phyloP scores from a whole-genome alignment of 2,113 vertebrate genomes.

The Tretioscincus oriximinensis region DNA sequence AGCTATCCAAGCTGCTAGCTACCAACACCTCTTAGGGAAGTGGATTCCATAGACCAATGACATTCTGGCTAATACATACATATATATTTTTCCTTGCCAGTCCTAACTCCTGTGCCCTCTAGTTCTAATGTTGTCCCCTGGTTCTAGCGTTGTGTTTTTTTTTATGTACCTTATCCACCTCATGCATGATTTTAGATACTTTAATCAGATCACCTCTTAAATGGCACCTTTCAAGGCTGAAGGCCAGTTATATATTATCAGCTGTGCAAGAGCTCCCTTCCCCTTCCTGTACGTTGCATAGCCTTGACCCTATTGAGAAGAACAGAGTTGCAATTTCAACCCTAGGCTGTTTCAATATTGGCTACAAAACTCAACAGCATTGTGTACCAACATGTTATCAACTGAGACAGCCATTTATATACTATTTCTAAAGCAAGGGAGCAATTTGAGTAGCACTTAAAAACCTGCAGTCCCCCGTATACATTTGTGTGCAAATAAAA shows the following conservation, averaged over 20 bases:
- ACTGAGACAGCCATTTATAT: background rate
- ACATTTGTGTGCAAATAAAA: background rate
- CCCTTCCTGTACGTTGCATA: conserved; percentile 23
- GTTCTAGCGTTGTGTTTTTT: too few relatives aligned
- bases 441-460: background rate
- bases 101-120: too few relatives aligned
- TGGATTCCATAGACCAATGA: too few relatives aligned
- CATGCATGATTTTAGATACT: too few relatives aligned
- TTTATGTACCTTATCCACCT: too few relatives aligned
- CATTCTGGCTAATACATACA: too few relatives aligned
- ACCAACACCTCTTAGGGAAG: too few relatives aligned
- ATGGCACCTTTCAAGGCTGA: background rate
- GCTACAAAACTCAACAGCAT: background rate
- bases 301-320: background rate
- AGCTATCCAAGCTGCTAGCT: too few relatives aligned
- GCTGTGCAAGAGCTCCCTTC: background rate
- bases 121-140: too few relatives aligned
- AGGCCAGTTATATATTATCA: background rate
- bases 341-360: background rate
- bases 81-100: too few relatives aligned
- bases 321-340: background rate
- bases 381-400: background rate
- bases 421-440: background rate
- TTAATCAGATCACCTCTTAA: too few relatives aligned
- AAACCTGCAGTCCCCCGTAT: background rate